Percentiles rank a stretch among this genome's conserved stretches.
Evolutionary conservation across 2,888 invertebrate species (phyloP).

Genomic region (Nudaria mundana): DNA sequence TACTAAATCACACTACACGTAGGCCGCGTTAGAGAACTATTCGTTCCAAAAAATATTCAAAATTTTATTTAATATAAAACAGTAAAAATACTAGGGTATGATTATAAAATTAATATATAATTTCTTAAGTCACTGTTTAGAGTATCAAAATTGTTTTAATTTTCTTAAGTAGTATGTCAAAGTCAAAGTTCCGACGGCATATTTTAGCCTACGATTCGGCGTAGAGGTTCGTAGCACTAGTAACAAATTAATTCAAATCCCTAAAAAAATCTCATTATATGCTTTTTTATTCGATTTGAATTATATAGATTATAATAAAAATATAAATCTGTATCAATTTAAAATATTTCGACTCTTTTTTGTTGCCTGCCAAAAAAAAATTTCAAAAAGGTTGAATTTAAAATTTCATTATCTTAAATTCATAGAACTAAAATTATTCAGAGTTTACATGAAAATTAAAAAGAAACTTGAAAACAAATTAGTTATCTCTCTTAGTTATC

Average conservation of each 20-base stretch:
- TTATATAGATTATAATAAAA: not conserved
- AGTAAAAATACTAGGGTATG: no score
- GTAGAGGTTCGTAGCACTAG: slow-evolving; percentile 40
- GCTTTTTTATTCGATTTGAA: not conserved
- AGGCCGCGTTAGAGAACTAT: no score
- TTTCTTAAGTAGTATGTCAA: slow-evolving; percentile 18
- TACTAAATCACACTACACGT: no score
- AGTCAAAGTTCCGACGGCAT: slow-evolving; percentile 65
- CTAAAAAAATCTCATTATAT: slow-evolving; percentile 7
- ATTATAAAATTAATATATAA: no score
- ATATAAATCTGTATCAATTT: not conserved
- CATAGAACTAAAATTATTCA: no score
- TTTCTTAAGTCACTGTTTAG: no score
- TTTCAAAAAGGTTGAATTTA: slow-evolving; percentile 24
- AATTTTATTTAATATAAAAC: no score
- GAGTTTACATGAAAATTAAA: no score
- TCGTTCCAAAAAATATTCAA: no score
- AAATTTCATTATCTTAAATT: no score
- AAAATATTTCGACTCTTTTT: slow-evolving; percentile 3
- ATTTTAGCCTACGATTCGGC: slow-evolving; percentile 73
- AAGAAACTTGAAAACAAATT: slow-evolving; percentile 33
- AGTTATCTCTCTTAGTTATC: no score
- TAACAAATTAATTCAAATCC: slow-evolving; percentile 15
- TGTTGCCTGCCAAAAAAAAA: slow-evolving; percentile 11
- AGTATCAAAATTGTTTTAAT: not conserved